Percentiles rank a stretch among this genome's conserved stretches.
Evolutionary conservation across 1,140 invertebrate species (phyloP).

Genomic region (Maniola jurtina): DNA sequence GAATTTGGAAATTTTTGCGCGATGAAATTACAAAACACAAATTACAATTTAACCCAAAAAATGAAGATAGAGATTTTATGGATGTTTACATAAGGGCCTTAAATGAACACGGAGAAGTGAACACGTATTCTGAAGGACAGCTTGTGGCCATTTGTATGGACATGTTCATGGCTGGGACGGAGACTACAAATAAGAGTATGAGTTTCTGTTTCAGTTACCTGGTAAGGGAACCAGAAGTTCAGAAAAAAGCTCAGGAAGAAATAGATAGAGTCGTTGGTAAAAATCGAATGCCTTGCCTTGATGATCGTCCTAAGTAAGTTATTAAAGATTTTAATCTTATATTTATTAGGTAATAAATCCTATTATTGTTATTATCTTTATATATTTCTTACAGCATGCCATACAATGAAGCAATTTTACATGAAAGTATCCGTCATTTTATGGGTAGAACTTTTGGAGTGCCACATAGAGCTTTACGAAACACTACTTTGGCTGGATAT

Average conservation of each 20-base stretch:
- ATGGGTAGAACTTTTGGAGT: conserved; percentile 88
- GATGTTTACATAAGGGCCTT: conserved; percentile 89
- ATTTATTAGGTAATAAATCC: conserved; percentile 18
- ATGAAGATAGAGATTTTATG: conserved; percentile 89
- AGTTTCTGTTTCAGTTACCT: conserved; percentile 89
- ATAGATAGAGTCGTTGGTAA: conserved; percentile 87
- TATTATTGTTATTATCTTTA: conserved; percentile 1
- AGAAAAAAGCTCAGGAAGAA: conserved; percentile 88
- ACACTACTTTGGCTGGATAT: conserved; percentile 85
- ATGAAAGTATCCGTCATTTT: conserved; percentile 88
- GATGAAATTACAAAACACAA: conserved; percentile 88
- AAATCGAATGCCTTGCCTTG: conserved; percentile 82
- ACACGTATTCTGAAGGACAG: conserved; percentile 83
- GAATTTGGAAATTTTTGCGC: conserved; percentile 85
- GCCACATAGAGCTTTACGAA: conserved; percentile 86
- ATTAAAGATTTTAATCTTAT: conserved; percentile 13
- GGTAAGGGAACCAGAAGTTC: conserved; percentile 87
- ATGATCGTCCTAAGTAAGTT: conserved; percentile 85
- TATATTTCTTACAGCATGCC: conserved; percentile 82
- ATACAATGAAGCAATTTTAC: conserved; percentile 87
- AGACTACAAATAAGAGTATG: conserved; percentile 89
- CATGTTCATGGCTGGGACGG: conserved; percentile 90
- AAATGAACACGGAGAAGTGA: conserved; percentile 75
- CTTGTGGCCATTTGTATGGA: conserved; percentile 88
- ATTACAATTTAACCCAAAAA: conserved; percentile 79